These are phyloP conservation scores for Sebastes paucispinis DNA, from an alignment of 2,797 vertebrate species.

Conservation along the genomic window DNA sequence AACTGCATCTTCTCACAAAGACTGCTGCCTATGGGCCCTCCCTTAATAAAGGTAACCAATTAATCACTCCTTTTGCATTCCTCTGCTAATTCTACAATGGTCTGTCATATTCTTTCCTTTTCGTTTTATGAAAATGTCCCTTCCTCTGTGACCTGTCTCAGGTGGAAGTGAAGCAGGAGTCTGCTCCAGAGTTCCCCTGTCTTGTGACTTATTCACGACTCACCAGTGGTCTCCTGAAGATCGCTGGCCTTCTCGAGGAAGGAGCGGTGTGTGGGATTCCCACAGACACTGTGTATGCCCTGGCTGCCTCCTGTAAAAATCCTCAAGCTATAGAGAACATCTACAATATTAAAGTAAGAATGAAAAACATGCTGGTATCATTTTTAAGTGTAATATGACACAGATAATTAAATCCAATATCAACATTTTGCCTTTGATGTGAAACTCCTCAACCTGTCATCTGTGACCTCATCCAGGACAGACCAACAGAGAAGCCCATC, in stretches of 20 bases:
- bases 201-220: constrained; percentile 77
- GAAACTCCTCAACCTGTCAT: constrained; percentile 9
- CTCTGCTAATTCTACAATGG: not conserved
- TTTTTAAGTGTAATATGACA: not conserved
- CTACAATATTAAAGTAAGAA: constrained; percentile 84
- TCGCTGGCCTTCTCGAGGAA: constrained; percentile 80
- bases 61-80: not conserved
- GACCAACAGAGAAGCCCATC: constrained; percentile 91
- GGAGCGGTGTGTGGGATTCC: constrained; percentile 88
- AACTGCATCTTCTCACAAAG: constrained; percentile 84
- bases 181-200: constrained; percentile 66
- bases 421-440: not conserved
- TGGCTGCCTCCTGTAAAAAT: constrained; percentile 91
- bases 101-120: not conserved
- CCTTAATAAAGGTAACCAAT: constrained; percentile 81
- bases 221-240: constrained; percentile 84
- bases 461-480: constrained; percentile 77
- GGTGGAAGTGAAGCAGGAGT: constrained; percentile 60
- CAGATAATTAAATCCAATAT: not conserved
- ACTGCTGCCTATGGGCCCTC: constrained; percentile 82
- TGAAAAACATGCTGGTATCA: not conserved
- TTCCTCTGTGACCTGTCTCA: constrained; percentile 19
- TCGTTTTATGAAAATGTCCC: not conserved
- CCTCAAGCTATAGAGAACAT: constrained; percentile 87
- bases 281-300: constrained; percentile 90